A percentile compares a stretch with the other conserved stretches of the same genome.
Evolutionary conservation across 2,797 vertebrate genomes (phyloP).

Genomic region (Chloroceryle amazona): DNA sequence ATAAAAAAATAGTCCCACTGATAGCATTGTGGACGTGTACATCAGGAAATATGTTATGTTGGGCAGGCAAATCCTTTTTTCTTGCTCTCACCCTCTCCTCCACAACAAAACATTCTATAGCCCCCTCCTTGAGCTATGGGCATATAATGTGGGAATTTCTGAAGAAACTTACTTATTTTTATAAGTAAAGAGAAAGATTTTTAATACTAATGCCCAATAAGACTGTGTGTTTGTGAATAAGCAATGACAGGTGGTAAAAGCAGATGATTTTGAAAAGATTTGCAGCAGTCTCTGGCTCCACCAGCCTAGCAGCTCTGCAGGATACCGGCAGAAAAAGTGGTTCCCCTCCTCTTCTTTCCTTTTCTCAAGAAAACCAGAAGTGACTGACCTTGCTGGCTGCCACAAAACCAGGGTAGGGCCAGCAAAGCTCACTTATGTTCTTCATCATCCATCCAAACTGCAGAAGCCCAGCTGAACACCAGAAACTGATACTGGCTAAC

Average conservation of each 20-base stretch:
- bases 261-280: constrained; percentile 61
- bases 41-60: not conserved
- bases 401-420: not conserved
- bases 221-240: not conserved
- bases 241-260: constrained; percentile 61
- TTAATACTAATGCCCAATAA: not conserved
- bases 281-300: not conserved
- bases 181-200: not conserved
- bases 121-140: not conserved
- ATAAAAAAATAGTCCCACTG: not conserved
- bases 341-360: not conserved
- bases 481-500: rapidly evolving
- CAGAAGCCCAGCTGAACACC: rapidly evolving
- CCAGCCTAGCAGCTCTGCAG: not conserved
- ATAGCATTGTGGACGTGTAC: not conserved
- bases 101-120: not conserved
- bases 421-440: not conserved
- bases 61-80: not conserved
- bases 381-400: not conserved
- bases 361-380: not conserved
- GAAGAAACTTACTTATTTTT: not conserved
- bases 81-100: not conserved
- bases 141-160: not conserved
- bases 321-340: not conserved
- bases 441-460: not conserved